A percentile compares a stretch with the other conserved stretches of the same genome.
These are phyloP conservation scores for Pinctada fucata DNA, from an alignment of 2,888 invertebrate genomes.

Conservation along the genomic window DNA sequence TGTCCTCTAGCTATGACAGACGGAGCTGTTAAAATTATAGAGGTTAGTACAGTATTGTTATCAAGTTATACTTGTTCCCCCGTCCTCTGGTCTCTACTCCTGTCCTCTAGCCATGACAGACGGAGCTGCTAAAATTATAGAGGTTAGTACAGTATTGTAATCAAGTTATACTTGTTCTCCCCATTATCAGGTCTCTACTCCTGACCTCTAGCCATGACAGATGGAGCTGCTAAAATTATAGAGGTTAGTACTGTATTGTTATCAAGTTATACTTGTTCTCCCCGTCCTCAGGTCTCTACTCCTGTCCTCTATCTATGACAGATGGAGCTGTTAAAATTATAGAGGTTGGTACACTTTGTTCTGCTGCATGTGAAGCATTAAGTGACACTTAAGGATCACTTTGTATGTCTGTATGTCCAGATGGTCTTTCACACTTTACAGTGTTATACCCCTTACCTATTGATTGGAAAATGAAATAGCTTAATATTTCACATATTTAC, in stretches of 20 bases:
- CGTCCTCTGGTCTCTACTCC: constrained; percentile 79
- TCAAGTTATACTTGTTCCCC: constrained; percentile 78
- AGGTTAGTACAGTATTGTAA: constrained; percentile 49
- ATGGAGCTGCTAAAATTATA: constrained; percentile 80
- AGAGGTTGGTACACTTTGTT: constrained; percentile 56
- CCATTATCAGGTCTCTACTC: constrained; percentile 80
- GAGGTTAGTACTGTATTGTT: constrained; percentile 69
- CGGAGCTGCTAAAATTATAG: constrained; percentile 80
- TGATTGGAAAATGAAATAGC: too few species aligned
- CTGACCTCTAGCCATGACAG: constrained; percentile 82
- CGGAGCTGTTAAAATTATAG: constrained; percentile 80
- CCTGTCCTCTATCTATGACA: constrained; percentile 81
- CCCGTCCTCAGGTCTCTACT: constrained; percentile 79
- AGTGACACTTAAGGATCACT: too few species aligned
- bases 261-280: constrained; percentile 79
- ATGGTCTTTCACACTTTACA: neutral
- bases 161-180: constrained; percentile 78
- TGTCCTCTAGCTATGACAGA: constrained; percentile 82
- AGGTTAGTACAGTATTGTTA: constrained; percentile 49
- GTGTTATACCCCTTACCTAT: too few species aligned
- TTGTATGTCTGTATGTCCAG: too few species aligned
- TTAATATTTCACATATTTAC: too few species aligned
- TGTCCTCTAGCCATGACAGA: constrained; percentile 82
- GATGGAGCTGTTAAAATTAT: constrained; percentile 81
- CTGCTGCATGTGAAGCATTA: neutral